Evolutionary conservation across 2,888 invertebrate genomes (phyloP).

Genomic region (Dysmachus trigonus): DNA sequence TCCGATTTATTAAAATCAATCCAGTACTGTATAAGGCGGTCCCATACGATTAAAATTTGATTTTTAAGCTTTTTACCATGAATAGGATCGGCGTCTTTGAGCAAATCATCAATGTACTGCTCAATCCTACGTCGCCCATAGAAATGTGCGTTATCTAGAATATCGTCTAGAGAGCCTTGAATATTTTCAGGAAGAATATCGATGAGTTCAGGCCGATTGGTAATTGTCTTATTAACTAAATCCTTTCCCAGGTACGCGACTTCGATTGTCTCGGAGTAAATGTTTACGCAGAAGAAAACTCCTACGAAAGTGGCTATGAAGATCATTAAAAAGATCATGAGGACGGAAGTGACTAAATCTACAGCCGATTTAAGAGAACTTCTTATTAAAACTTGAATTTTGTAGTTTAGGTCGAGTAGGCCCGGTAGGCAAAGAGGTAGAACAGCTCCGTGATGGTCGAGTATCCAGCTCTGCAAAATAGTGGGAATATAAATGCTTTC

Average conservation of each 20-base stretch:
- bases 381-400: conserved; percentile 71
- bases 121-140: conserved; percentile 93
- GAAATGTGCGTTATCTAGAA: conserved; percentile 91
- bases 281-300: conserved; percentile 77
- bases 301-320: conserved; percentile 80
- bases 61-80: conserved; percentile 85
- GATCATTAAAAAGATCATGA: conserved; percentile 87
- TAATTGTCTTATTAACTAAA: conserved; percentile 86
- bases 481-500: conserved; percentile 48
- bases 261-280: conserved; percentile 93
- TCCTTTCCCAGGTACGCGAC: conserved; percentile 88
- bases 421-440: conserved; percentile 82
- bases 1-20: conserved; percentile 74
- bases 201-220: conserved; percentile 86
- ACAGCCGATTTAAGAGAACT: conserved; percentile 77
- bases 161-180: conserved; percentile 79
- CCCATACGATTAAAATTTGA: conserved; percentile 92
- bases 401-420: conserved; percentile 74
- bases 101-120: conserved; percentile 80
- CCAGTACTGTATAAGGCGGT: conserved; percentile 92
- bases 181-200: conserved; percentile 77
- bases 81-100: conserved; percentile 81
- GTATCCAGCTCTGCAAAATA: conserved; percentile 65
- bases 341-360: conserved; percentile 85
- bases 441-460: conserved; percentile 70